phyloP scores from a whole-genome alignment of 1,140 invertebrate genomes.

The Bombyx mandarina region DNA sequence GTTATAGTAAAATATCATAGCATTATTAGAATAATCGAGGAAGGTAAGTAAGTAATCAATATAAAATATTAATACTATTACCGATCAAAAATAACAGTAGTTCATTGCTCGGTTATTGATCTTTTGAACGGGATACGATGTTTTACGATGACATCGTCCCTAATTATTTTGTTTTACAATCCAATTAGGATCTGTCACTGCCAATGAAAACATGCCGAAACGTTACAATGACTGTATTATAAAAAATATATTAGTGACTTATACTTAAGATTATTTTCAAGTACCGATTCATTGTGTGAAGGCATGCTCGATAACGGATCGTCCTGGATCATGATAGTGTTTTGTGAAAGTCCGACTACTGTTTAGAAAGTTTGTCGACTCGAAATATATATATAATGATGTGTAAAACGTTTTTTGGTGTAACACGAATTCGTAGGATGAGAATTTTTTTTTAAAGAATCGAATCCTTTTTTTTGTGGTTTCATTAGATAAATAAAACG shows the following conservation, averaged over 20 bases:
- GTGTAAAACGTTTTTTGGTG: neutral
- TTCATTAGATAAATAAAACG: too few species aligned
- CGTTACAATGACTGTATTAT: conserved; percentile 10
- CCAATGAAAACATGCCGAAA: conserved; percentile 31
- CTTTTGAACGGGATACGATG: conserved; percentile 2
- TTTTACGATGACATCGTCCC: neutral
- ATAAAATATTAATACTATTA: too few species aligned
- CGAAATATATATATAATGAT: neutral
- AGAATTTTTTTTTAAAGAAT: too few species aligned
- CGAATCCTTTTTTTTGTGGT: too few species aligned
- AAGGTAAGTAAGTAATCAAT: too few species aligned
- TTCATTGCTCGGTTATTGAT: neutral
- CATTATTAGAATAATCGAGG: too few species aligned
- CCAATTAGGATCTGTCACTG: conserved; percentile 37
- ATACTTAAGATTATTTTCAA: conserved; percentile 6
- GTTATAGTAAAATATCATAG: too few species aligned
- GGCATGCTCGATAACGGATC: conserved; percentile 21
- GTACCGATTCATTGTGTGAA: neutral
- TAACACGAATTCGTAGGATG: too few species aligned
- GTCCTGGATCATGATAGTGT: conserved; percentile 15
- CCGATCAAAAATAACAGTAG: conserved; percentile 4
- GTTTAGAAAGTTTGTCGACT: too few species aligned
- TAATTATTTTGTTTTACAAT: conserved; percentile 33
- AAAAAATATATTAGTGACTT: conserved; percentile 23
- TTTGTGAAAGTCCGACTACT: too few species aligned